Base-by-base conservation (phyloP, 1,140 invertebrate genomes). In the Drosophila sturtevanti region DNA sequence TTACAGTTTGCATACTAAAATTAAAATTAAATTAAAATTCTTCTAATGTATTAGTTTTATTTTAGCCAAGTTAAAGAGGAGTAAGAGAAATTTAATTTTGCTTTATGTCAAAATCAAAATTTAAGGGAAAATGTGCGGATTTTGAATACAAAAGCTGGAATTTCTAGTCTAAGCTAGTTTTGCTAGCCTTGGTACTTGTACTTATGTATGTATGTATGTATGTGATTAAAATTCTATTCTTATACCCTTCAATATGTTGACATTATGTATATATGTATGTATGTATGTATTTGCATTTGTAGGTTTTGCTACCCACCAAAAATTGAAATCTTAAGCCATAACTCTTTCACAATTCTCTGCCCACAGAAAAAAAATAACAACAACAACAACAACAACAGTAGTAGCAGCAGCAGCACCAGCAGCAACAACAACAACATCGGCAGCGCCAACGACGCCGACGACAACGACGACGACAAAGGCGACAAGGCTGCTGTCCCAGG, bases 271-370 rank as follows among this genome's bases (percentile, higher is more conserved):
- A 6, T 16, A 34, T 21, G 31, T 44, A 16, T 44, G 14, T 18
- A 58, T 58, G 11, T 58, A 9, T 14, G 12, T 6, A 10, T 34
- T 4, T 10, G 24, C 24, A 14, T 55, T 31, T 9, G 55, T 55
- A 41, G 21, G 12, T 51, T 37, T 60, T 61, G 22, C 59, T 48
- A 27, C 59, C 18, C 24, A 31, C 12, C 14, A 7, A 27, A 41
- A 48, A 48, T 21, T 48, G 16, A 48, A 48, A 11, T 24, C 14
- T 24, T 21, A 38, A 27, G 24, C 16, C 22, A 73, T 73, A 65
- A 73, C 70, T 73, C 69, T 65, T 58, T 63, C 55, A 21, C 31
- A 55, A 34, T 21, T 44, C 11, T 64, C 71, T 73, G 38, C 70
- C 72, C 72, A 74, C 72, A 74, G 72, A 10, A 14, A 44, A 48